Conservation (phyloP, 2,888 invertebrate species). For the Drosophila monieri region DNA sequence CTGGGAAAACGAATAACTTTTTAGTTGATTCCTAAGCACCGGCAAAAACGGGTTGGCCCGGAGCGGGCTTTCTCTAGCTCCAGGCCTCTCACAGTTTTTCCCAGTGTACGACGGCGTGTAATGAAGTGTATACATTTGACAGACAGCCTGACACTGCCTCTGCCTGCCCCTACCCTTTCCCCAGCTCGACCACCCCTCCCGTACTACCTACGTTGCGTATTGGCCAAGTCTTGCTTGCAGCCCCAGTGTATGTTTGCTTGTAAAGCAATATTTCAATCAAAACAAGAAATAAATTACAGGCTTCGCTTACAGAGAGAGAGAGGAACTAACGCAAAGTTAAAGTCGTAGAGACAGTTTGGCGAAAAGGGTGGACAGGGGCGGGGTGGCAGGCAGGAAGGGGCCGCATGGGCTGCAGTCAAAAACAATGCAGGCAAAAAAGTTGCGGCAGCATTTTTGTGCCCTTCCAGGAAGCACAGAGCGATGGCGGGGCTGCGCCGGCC, state of each 20-base stretch:
- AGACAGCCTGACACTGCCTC: slow-evolving; percentile 62
- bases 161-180: not conserved
- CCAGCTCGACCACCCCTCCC: slow-evolving; percentile 13
- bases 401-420: slow-evolving; percentile 60
- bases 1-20: slow-evolving; percentile 60
- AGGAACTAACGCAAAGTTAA: slow-evolving; percentile 61
- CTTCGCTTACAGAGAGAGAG: slow-evolving; percentile 67
- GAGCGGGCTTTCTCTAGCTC: not conserved
- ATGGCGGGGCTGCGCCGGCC: slow-evolving; percentile 21
- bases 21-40: slow-evolving; percentile 29
- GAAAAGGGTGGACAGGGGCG: not conserved
- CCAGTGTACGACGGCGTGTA: slow-evolving; percentile 53
- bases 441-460: slow-evolving; percentile 60
- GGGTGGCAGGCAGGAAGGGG: not conserved
- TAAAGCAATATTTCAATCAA: slow-evolving; percentile 81
- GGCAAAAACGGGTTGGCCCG: slow-evolving; percentile 5
- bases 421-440: slow-evolving; percentile 74
- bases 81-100: slow-evolving; percentile 20
- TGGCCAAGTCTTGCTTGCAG: slow-evolving; percentile 55
- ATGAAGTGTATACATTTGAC: slow-evolving; percentile 66
- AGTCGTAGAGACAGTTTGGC: slow-evolving; percentile 48
- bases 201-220: slow-evolving; percentile 61
- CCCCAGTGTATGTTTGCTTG: slow-evolving; percentile 67
- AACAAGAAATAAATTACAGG: slow-evolving; percentile 77
- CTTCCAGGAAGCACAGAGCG: slow-evolving; percentile 34